Evolutionary conservation across 2,888 invertebrate genomes (phyloP).

Genomic region (Leucophenga maculata): DNA sequence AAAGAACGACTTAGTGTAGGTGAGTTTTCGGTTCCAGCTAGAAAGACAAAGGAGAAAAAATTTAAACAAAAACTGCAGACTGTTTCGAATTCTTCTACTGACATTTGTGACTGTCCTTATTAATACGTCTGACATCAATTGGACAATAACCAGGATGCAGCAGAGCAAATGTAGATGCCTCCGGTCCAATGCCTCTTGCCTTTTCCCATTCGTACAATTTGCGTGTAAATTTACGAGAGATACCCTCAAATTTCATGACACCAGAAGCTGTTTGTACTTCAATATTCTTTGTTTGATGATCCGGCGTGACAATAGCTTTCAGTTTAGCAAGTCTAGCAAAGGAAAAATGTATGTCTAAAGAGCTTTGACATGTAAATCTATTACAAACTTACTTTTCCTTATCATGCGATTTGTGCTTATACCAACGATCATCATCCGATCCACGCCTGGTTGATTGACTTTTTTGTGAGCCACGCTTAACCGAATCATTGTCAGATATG

Average conservation of each 20-base stretch:
- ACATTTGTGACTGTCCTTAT: constrained; percentile 66
- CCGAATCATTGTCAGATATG: constrained; percentile 67
- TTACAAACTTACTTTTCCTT: constrained; percentile 75
- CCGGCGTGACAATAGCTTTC: constrained; percentile 74
- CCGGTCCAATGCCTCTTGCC: constrained; percentile 88
- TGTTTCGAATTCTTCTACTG: constrained; percentile 25
- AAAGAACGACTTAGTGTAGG: constrained; percentile 80
- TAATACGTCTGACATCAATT: constrained; percentile 68
- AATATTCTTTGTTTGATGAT: constrained; percentile 79
- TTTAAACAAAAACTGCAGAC: background rate
- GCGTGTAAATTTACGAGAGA: constrained; percentile 90
- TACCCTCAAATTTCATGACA: constrained; percentile 87
- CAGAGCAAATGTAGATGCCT: constrained; percentile 87
- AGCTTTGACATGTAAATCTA: constrained; percentile 26
- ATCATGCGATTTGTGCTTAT: constrained; percentile 78
- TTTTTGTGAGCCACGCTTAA: constrained; percentile 61
- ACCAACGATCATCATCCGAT: constrained; percentile 73
- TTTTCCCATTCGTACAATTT: constrained; percentile 94
- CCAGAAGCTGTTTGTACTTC: constrained; percentile 87
- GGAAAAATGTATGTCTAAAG: background rate
- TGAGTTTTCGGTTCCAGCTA: constrained; percentile 64
- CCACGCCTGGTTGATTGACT: constrained; percentile 54
- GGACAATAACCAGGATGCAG: constrained; percentile 77
- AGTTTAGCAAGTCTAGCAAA: constrained; percentile 65
- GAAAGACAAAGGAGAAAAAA: background rate